A percentile compares a stretch with the other conserved stretches of the same genome.
Conservation (phyloP, 2,113 vertebrate genomes). For the Labrus mixtus region DNA sequence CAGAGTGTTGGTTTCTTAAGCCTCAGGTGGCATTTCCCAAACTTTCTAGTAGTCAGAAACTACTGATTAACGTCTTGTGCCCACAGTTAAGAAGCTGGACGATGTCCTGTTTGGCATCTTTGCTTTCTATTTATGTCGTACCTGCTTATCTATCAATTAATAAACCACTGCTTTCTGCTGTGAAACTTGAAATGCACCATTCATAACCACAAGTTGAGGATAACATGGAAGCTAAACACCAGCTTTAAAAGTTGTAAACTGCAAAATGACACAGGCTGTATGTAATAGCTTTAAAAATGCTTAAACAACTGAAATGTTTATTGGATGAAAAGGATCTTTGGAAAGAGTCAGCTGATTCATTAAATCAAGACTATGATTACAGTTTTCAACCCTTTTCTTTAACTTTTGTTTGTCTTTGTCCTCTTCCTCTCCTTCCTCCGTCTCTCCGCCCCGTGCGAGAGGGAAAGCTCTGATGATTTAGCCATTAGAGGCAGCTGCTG, state of each 20-base stretch:
- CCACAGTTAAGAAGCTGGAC: too few relatives aligned
- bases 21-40: too few relatives aligned
- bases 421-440: not conserved
- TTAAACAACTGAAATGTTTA: not conserved
- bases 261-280: not conserved
- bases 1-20: not conserved
- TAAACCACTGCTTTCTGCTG: too few relatives aligned
- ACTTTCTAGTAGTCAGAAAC: too few relatives aligned
- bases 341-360: not conserved
- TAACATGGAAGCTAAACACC: too few relatives aligned
- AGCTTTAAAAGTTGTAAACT: too few relatives aligned
- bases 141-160: too few relatives aligned
- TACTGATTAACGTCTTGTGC: too few relatives aligned
- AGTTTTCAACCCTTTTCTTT: not conserved
- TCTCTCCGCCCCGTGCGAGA: not conserved
- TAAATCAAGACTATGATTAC: not conserved
- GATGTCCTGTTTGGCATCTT: too few relatives aligned
- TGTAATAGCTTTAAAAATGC: not conserved
- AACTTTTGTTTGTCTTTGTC: not conserved
- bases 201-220: too few relatives aligned
- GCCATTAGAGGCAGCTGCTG: conserved; percentile 88
- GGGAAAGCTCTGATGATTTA: conserved; percentile 77
- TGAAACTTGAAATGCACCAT: too few relatives aligned
- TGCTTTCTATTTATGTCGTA: too few relatives aligned
- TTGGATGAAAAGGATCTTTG: not conserved